These are phyloP conservation scores for Aeoliscus strigatus DNA, from an alignment of 2,797 vertebrate species.

Conservation along the genomic window DNA sequence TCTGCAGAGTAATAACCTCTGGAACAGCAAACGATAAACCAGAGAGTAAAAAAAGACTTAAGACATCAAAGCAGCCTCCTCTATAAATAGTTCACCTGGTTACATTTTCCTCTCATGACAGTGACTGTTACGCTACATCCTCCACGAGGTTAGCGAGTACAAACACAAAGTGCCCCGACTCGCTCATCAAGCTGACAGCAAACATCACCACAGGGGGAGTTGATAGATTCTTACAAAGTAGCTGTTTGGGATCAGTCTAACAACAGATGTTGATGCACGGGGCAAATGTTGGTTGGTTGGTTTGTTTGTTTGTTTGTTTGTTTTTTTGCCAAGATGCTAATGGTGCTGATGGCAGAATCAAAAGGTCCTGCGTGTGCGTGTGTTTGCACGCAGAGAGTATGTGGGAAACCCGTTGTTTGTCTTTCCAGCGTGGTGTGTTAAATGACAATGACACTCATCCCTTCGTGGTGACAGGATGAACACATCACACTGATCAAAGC, in stretches of 20 bases:
- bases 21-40: slow-evolving; percentile 14
- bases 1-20: slow-evolving; percentile 6
- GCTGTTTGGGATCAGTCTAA: slow-evolving; percentile 19
- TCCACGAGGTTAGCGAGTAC: slow-evolving; percentile 20
- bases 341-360: slow-evolving; percentile 13
- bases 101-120: slow-evolving; percentile 20
- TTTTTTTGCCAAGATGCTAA: slow-evolving; percentile 48
- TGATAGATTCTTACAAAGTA: slow-evolving; percentile 13
- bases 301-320: too few species aligned
- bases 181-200: slow-evolving; percentile 23
- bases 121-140: slow-evolving; percentile 14
- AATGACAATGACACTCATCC: slow-evolving; percentile 71
- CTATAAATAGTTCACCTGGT: slow-evolving; percentile 36
- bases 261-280: slow-evolving; percentile 34
- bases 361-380: slow-evolving; percentile 9
- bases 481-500: slow-evolving; percentile 57
- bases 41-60: slow-evolving; percentile 34
- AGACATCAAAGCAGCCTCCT: slow-evolving; percentile 31
- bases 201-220: background rate
- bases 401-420: slow-evolving; percentile 13
- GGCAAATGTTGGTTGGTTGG: too few species aligned
- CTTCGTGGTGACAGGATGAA: slow-evolving; percentile 49
- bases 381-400: slow-evolving; percentile 6
- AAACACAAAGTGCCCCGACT: slow-evolving; percentile 17
- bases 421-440: slow-evolving; percentile 48